phyloP scores from a whole-genome alignment of 2,797 vertebrate species.

The Zenarchopterus dispar region DNA sequence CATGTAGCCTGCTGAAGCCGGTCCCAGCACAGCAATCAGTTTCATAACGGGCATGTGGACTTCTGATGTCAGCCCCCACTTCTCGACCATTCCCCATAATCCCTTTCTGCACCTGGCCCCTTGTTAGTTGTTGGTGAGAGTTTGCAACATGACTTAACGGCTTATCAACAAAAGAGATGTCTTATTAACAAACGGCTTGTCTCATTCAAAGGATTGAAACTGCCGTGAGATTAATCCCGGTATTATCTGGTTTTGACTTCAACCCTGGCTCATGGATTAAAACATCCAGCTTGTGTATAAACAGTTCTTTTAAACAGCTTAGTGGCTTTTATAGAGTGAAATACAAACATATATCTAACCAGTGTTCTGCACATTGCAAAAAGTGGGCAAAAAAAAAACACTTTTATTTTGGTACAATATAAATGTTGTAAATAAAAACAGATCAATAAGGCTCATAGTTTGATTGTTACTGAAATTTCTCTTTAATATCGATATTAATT shows the following conservation, averaged over 20 bases:
- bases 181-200: constrained; percentile 41
- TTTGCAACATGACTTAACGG: constrained; percentile 23
- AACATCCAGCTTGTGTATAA: constrained; percentile 39
- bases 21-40: no score
- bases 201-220: constrained; percentile 53
- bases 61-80: no score
- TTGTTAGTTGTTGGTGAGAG: constrained; percentile 7
- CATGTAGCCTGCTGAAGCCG: no score
- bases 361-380: background rate
- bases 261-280: constrained; percentile 57
- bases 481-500: no score
- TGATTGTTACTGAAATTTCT: no score
- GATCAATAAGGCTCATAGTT: no score
- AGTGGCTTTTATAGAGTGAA: constrained; percentile 23
- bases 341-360: constrained; percentile 17
- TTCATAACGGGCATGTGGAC: no score
- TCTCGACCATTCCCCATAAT: constrained; percentile 4
- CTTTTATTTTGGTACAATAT: no score
- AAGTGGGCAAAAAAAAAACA: no score
- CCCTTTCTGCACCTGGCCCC: constrained; percentile 9
- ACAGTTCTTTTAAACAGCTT: constrained; percentile 50
- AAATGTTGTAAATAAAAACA: no score
- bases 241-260: constrained; percentile 62
- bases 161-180: constrained; percentile 41
- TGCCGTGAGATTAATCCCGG: constrained; percentile 58